A percentile compares a stretch with the other conserved stretches of the same genome.
phyloP scores from a whole-genome alignment of 2,113 vertebrate genomes.

The Oreochromis aureus region DNA sequence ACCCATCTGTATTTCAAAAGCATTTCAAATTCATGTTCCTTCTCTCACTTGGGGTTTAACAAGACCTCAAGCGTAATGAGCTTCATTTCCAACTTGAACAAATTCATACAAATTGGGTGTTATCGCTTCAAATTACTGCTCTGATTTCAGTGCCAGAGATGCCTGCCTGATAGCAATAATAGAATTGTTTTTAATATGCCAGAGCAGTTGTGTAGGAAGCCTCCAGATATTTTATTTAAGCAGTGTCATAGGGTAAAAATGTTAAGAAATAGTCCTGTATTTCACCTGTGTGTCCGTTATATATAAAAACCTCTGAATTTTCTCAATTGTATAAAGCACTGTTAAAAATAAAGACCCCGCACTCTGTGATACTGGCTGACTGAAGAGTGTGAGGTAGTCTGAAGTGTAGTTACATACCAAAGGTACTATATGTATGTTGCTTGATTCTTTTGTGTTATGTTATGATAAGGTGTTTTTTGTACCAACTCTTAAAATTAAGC shows the following conservation, averaged over 20 bases:
- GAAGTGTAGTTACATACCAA: not conserved
- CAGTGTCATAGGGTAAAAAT: not conserved
- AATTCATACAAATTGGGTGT: constrained; percentile 52
- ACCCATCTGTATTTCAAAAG: constrained; percentile 23
- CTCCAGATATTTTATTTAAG: not conserved
- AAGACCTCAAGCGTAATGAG: constrained; percentile 41
- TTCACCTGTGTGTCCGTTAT: not conserved
- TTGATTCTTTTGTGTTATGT: fast-evolving
- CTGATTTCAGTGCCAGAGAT: constrained; percentile 21
- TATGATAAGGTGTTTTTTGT: not conserved
- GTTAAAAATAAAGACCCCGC: not conserved
- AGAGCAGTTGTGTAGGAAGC: not conserved
- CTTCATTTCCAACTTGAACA: constrained; percentile 46
- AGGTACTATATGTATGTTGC: not conserved
- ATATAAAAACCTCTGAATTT: not conserved
- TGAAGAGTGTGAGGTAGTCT: not conserved
- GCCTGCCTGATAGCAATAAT: constrained; percentile 1
- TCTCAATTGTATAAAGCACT: not conserved
- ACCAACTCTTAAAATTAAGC: not conserved
- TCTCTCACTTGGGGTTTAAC: constrained; percentile 23
- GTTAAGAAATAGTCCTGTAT: not conserved
- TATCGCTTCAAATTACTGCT: constrained; percentile 40
- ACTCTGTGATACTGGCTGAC: not conserved
- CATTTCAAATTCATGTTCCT: constrained; percentile 26
- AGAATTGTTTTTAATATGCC: not conserved